Percentiles rank a stretch among this genome's conserved stretches.
phyloP scores from a whole-genome alignment of 2,797 vertebrate genomes.

The Fratercula arctica region DNA sequence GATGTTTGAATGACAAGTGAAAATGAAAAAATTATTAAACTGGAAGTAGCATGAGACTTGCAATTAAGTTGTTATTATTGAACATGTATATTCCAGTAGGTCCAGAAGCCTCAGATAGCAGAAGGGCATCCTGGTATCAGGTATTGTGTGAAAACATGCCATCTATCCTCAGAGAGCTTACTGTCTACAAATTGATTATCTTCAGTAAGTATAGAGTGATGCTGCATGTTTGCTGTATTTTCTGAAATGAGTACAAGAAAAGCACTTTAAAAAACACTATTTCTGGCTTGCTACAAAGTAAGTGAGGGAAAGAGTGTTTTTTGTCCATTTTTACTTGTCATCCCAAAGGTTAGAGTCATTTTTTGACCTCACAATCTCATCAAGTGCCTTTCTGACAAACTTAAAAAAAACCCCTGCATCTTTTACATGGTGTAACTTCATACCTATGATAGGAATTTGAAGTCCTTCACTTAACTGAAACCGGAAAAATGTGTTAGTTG shows the following conservation, averaged over 20 bases:
- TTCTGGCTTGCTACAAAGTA: neutral
- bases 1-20: slow-evolving; percentile 51
- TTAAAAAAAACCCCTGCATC: neutral
- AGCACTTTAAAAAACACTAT: neutral
- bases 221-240: neutral
- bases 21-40: slow-evolving; percentile 40
- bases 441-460: neutral
- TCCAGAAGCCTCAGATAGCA: neutral
- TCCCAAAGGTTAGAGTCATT: neutral
- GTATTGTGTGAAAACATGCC: neutral
- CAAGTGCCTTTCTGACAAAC: neutral
- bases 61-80: slow-evolving; percentile 32
- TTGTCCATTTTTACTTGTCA: slow-evolving; percentile 18
- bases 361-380: neutral
- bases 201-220: neutral
- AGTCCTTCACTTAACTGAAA: neutral
- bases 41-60: neutral
- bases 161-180: neutral
- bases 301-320: neutral
- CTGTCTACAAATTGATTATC: neutral
- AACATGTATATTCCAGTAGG: neutral
- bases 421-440: neutral
- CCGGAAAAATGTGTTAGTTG: neutral
- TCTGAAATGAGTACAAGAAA: neutral
- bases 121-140: neutral